Evolutionary conservation across 92 coral and sea anemone species (phyloP).

Genomic region (Diadumene lineata): DNA sequence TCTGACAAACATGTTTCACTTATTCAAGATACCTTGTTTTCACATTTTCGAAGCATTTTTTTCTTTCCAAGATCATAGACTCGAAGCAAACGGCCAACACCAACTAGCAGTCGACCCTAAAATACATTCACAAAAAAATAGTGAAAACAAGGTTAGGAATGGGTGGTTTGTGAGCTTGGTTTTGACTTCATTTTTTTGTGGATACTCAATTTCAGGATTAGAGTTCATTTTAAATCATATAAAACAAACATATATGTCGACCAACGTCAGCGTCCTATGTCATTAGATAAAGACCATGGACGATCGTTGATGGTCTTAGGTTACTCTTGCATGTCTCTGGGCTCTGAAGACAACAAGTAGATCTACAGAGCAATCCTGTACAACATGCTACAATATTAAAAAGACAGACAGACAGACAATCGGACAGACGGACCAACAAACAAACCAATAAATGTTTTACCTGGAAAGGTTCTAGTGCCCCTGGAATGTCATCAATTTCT

Average conservation of each 20-base stretch:
- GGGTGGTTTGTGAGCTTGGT: no score
- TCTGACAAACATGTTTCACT: no score
- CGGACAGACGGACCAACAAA: not conserved
- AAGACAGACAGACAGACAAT: constrained; percentile 3
- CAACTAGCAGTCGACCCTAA: constrained; percentile 93
- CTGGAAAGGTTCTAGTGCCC: constrained; percentile 92
- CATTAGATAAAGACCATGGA: constrained; percentile 5
- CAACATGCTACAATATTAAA: constrained; percentile 3
- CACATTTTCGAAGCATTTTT: constrained; percentile 95
- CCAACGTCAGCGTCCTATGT: constrained; percentile 32
- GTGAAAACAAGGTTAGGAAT: not conserved
- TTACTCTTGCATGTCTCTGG: constrained; percentile 32
- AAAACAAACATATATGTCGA: not conserved
- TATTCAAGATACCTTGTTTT: constrained; percentile 73
- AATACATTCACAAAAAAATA: not conserved
- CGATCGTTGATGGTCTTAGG: constrained; percentile 39
- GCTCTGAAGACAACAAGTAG: constrained; percentile 27
- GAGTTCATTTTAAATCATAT: no score
- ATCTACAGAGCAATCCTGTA: constrained; percentile 32
- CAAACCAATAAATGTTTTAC: constrained; percentile 35
- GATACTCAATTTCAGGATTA: no score
- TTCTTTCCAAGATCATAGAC: constrained; percentile 96
- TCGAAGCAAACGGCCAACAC: constrained; percentile 91
- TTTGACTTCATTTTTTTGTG: no score
- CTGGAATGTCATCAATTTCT: constrained; percentile 94